Evolutionary conservation across 2,113 vertebrate genomes (phyloP).

Genomic region (Phrynocephalus versicolor): DNA sequence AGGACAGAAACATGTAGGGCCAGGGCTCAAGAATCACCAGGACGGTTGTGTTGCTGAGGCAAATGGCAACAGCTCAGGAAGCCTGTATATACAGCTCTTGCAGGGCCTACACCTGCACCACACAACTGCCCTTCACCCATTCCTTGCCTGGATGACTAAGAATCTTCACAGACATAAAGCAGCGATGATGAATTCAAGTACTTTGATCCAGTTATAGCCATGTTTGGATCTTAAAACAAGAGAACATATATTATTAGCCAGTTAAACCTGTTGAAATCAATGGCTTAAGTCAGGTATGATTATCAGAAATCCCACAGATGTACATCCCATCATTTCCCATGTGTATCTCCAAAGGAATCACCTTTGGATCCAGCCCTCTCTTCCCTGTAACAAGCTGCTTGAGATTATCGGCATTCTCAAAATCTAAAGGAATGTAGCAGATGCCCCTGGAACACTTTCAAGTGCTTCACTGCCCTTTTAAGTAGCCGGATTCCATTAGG

Average conservation of each 20-base stretch:
- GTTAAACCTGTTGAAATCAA: neutral
- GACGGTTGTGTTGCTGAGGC: too few relatives aligned
- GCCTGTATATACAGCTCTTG: too few relatives aligned
- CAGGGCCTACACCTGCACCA: too few relatives aligned
- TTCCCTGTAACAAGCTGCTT: conserved; percentile 18
- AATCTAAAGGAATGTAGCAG: conserved; percentile 12
- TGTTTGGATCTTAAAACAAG: neutral
- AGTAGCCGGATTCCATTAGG: conserved; percentile 31
- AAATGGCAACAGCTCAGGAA: too few relatives aligned
- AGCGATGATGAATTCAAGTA: too few relatives aligned
- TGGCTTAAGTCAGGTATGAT: neutral
- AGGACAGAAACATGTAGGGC: too few relatives aligned
- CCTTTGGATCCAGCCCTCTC: neutral
- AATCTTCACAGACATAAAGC: too few relatives aligned
- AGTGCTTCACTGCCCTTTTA: conserved; percentile 6
- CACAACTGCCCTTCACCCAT: too few relatives aligned
- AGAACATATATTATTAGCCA: neutral
- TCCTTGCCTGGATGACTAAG: too few relatives aligned
- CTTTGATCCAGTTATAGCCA: neutral
- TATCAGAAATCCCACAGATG: neutral
- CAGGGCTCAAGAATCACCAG: too few relatives aligned
- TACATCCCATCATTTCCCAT: neutral
- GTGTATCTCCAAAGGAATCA: neutral
- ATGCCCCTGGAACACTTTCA: conserved; percentile 35
- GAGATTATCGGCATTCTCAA: conserved; percentile 35